These are phyloP conservation scores for Diaprepes abbreviatus DNA, from an alignment of 2,888 invertebrate species.

Conservation along the genomic window DNA sequence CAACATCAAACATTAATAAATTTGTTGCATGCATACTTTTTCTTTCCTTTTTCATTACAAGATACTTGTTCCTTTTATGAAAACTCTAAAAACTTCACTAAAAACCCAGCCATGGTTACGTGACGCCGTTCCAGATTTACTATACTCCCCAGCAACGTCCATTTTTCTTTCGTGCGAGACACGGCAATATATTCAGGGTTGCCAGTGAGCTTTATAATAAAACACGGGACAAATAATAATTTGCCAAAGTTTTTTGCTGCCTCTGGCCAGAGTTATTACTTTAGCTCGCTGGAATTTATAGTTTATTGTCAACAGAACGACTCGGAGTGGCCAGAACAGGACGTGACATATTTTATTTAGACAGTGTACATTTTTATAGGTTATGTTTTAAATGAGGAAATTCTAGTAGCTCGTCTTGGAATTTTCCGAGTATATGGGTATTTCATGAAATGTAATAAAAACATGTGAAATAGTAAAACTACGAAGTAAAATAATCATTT, in stretches of 20 bases:
- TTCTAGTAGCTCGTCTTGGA: background rate
- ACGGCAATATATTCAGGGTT: constrained; percentile 28
- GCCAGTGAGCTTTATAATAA: constrained; percentile 35
- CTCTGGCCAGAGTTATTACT: constrained; percentile 34
- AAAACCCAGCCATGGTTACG: background rate
- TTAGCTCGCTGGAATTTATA: constrained; percentile 25
- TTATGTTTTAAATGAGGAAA: constrained; percentile 1
- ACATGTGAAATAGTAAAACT: no score
- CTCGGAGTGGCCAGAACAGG: constrained; percentile 12
- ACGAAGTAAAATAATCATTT: no score
- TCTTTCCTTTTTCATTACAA: no score
- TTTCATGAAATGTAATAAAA: no score
- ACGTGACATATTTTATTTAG: constrained; percentile 21
- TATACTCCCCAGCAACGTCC: background rate
- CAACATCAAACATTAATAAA: no score
- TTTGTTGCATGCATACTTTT: no score
- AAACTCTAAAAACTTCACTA: no score
- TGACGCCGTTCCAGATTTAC: constrained; percentile 2
- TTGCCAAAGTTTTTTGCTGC: constrained; percentile 34
- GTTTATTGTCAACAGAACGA: constrained; percentile 34
- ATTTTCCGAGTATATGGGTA: no score
- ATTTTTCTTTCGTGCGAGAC: constrained; percentile 18
- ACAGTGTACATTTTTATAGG: constrained; percentile 8
- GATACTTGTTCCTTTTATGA: no score
- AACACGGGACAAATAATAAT: constrained; percentile 42